Conservation (phyloP, 1,140 invertebrate genomes). For the Aphidius ervi region DNA sequence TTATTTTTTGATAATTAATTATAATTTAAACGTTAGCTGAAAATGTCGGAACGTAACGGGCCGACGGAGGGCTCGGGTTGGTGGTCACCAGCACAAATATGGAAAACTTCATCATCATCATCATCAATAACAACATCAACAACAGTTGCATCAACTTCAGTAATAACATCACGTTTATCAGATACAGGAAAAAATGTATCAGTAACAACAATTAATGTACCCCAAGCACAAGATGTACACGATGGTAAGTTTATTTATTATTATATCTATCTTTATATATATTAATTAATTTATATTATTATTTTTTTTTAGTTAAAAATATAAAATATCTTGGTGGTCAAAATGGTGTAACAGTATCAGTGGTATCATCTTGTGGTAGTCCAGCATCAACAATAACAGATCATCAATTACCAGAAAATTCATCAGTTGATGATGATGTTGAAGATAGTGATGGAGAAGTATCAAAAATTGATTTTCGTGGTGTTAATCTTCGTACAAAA, state of each 20-base stretch:
- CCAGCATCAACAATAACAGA: conserved; percentile 20
- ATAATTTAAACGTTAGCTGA: conserved; percentile 40
- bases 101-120: conserved; percentile 38
- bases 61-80: conserved; percentile 45
- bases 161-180: conserved; percentile 28
- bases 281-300: background rate
- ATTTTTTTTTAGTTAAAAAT: conserved; percentile 39
- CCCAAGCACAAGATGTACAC: conserved; percentile 45
- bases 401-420: conserved; percentile 26
- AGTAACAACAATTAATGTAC: conserved; percentile 50
- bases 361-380: conserved; percentile 44
- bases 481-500: conserved; percentile 56
- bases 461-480: conserved; percentile 57
- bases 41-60: conserved; percentile 52
- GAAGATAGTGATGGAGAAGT: conserved; percentile 57
- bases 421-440: conserved; percentile 48
- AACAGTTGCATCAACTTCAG: conserved; percentile 1
- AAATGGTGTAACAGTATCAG: conserved; percentile 51
- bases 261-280: conserved; percentile 2
- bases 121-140: conserved; percentile 13
- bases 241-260: conserved; percentile 37
- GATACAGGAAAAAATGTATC: conserved; percentile 50
- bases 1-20: conserved; percentile 18
- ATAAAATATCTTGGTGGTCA: conserved; percentile 50
- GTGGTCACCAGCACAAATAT: conserved; percentile 46